These are phyloP conservation scores for Drosophila nigritarsus DNA, from an alignment of 2,888 invertebrate species.

Conservation along the genomic window DNA sequence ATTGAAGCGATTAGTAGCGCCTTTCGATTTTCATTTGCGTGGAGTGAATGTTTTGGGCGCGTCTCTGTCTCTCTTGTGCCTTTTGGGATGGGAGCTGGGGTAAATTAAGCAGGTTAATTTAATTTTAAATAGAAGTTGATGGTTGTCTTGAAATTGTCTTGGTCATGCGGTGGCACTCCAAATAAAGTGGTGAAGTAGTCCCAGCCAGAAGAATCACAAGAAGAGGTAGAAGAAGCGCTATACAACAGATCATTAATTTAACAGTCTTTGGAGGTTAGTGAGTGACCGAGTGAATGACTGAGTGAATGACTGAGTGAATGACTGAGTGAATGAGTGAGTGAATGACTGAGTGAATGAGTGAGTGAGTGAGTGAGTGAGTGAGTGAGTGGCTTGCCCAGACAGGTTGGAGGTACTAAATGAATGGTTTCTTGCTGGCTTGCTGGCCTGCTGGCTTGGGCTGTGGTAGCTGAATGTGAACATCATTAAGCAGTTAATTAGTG, in stretches of 20 bases:
- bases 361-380: conserved; percentile 19
- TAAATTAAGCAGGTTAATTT: conserved; percentile 80
- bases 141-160: conserved; percentile 54
- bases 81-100: conserved; percentile 20
- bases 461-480: conserved; percentile 51
- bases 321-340: conserved; percentile 44
- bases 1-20: conserved; percentile 78
- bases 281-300: conserved; percentile 58
- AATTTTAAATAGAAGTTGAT: conserved; percentile 79
- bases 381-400: conserved; percentile 50
- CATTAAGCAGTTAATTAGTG: conserved; percentile 59
- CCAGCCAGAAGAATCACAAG: neutral
- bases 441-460: conserved; percentile 2
- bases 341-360: conserved; percentile 19
- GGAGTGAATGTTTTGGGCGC: conserved; percentile 74
- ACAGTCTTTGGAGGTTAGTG: conserved; percentile 76
- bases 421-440: conserved; percentile 8
- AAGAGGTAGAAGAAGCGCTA: conserved; percentile 16
- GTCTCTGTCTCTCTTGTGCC: conserved; percentile 31
- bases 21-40: conserved; percentile 70
- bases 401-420: conserved; percentile 38
- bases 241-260: conserved; percentile 71
- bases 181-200: neutral
- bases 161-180: conserved; percentile 44
- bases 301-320: conserved; percentile 17